Evolutionary conservation across 2,888 invertebrate genomes (phyloP).

Genomic region (Coenonympha arcania): DNA sequence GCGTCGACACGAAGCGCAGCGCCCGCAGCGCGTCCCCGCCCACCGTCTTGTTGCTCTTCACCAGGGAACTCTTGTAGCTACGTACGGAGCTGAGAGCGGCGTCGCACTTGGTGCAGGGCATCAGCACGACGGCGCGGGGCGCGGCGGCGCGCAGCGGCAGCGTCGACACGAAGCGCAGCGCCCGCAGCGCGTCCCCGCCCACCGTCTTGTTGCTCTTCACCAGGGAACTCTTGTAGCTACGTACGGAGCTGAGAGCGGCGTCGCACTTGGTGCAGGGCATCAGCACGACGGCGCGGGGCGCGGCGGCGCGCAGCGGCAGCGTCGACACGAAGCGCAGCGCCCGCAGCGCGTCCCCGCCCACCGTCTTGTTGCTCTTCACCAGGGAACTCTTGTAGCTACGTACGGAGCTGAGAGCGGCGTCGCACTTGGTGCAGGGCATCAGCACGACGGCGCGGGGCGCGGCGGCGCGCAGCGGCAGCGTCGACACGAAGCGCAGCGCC

Average conservation of each 20-base stretch:
- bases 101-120: constrained; percentile 84
- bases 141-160: constrained; percentile 87
- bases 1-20: constrained; percentile 79
- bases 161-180: constrained; percentile 80
- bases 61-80: constrained; percentile 18
- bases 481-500: constrained; percentile 82
- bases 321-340: constrained; percentile 82
- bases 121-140: constrained; percentile 84
- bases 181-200: constrained; percentile 79
- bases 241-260: constrained; percentile 15
- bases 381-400: constrained; percentile 18
- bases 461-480: constrained; percentile 85
- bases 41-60: constrained; percentile 38
- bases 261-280: constrained; percentile 84
- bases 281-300: constrained; percentile 86
- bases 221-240: constrained; percentile 16
- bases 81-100: constrained; percentile 15
- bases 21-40: constrained; percentile 81
- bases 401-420: constrained; percentile 16
- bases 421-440: constrained; percentile 84
- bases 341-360: constrained; percentile 77
- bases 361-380: constrained; percentile 39
- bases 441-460: constrained; percentile 88
- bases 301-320: constrained; percentile 86
- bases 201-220: constrained; percentile 39